These are phyloP conservation scores for Nezara viridula DNA, from an alignment of 2,888 invertebrate species.

Conservation along the genomic window DNA sequence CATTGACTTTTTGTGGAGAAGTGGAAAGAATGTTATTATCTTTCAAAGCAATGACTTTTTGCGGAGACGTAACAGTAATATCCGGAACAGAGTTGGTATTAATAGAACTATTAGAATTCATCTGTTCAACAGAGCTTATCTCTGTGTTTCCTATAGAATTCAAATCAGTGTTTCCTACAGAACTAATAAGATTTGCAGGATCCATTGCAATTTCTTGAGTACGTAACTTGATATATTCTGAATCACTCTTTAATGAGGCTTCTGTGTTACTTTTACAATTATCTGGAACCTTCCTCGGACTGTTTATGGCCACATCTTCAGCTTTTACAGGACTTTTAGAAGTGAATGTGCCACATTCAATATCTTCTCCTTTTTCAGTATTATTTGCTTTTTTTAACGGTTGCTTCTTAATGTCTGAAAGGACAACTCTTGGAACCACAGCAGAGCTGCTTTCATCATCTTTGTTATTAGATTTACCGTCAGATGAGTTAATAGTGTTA, in stretches of 20 bases:
- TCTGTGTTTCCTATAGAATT: neutral
- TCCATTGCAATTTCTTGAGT: neutral
- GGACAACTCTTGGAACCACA: neutral
- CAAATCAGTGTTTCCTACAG: neutral
- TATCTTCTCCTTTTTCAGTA: neutral
- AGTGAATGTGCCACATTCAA: neutral
- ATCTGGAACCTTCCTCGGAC: neutral
- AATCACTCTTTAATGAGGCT: neutral
- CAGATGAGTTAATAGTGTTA: neutral
- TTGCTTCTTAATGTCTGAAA: neutral
- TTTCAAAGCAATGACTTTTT: neutral
- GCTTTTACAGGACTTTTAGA: conserved; percentile 1
- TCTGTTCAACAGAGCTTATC: neutral
- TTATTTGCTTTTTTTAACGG: neutral
- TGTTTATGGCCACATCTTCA: neutral
- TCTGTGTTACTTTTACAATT: neutral
- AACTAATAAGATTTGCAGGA: neutral
- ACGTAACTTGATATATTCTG: neutral
- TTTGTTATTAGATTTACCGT: neutral
- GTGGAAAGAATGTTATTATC: neutral
- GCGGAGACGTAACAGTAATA: neutral
- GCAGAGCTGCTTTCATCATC: neutral
- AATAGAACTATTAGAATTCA: neutral
- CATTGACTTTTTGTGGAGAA: neutral
- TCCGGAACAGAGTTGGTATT: neutral